phyloP scores from a whole-genome alignment of 2,888 invertebrate genomes.

The Mythimna ferrago region DNA sequence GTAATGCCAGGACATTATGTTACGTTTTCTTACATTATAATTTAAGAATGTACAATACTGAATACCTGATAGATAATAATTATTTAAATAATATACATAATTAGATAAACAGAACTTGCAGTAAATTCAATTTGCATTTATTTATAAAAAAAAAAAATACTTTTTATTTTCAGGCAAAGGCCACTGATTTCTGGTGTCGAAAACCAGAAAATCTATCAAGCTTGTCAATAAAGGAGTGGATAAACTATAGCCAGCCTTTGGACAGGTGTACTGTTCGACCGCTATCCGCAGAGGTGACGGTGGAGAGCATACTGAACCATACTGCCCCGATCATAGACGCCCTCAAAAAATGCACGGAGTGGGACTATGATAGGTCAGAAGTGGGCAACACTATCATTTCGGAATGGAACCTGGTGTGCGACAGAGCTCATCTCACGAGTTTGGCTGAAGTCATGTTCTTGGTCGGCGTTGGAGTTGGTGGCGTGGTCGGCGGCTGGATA shows the following conservation, averaged over 20 bases:
- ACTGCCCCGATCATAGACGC: conserved; percentile 81
- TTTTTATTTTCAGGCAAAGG: conserved; percentile 89
- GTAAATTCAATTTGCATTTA: neutral
- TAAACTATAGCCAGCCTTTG: conserved; percentile 92
- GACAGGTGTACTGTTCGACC: conserved; percentile 91
- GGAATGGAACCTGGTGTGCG: conserved; percentile 95
- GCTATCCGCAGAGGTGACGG: conserved; percentile 79
- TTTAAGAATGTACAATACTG: neutral
- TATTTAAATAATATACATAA: neutral
- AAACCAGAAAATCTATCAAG: conserved; percentile 90
- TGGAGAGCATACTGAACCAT: conserved; percentile 80
- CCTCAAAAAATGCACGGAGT: conserved; percentile 89
- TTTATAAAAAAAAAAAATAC: neutral
- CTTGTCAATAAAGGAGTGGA: conserved; percentile 91
- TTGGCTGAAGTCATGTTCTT: conserved; percentile 95
- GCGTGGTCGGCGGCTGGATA: conserved; percentile 94
- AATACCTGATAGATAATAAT: neutral
- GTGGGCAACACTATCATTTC: conserved; percentile 93
- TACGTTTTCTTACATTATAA: too few relatives aligned
- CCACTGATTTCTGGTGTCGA: conserved; percentile 93
- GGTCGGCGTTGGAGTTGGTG: conserved; percentile 94
- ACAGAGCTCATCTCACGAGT: conserved; percentile 92
- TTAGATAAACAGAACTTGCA: neutral
- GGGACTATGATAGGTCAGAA: conserved; percentile 91
- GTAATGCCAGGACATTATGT: neutral